Base-by-base conservation (phyloP, 2,113 vertebrate species). In the Poecilia latipinna region DNA sequence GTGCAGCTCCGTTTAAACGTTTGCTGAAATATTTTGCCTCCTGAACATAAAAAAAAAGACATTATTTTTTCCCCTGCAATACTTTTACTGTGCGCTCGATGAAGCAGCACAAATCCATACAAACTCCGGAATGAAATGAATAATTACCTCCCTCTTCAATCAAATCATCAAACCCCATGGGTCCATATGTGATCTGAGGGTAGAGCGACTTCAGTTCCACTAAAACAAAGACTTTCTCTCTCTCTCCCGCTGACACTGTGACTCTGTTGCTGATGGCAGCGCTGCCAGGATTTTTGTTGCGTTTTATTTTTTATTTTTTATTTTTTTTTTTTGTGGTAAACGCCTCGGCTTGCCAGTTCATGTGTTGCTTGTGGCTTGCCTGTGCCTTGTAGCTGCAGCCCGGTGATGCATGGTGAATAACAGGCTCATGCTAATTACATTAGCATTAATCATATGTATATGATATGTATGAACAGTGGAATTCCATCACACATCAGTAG, bases 401-500 rank as follows among this genome's bases (percentile, higher is more conserved):
- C 61, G 83, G 73, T 74, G 69, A 82, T 83, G 83, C 87, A 75
- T 84, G 82, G 61, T 70, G 87, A 91, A 86, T 84, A 89, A 83
- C 83, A 87, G 89, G 86, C 88, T 89, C 89, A 67, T 51, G 73
- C 82, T 89, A 82, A 91, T 92, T 83, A 88, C 82, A 90, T 92
- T 89, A 84, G 71, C 77, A 79, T 79, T 89, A 88, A 91, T 92
- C 86, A 90, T 85, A 92, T 90, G 82, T 86, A 91, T 91, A 86
- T 83, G 82, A 91, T 91, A 90, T 88, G 87, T 83, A 89, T 87
- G 87, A 89, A 92, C 74, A 91, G 70, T 48, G 13, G 65, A 82
- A 71, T 71, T 66, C 69, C 26, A 72, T 44, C 70, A 37, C 62
- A 70, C 80, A 80, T 76, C 70, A 82, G 79, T 75, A 79, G 69